Conservation (phyloP, 1,140 invertebrate species). For the Drosophila sp. region DNA sequence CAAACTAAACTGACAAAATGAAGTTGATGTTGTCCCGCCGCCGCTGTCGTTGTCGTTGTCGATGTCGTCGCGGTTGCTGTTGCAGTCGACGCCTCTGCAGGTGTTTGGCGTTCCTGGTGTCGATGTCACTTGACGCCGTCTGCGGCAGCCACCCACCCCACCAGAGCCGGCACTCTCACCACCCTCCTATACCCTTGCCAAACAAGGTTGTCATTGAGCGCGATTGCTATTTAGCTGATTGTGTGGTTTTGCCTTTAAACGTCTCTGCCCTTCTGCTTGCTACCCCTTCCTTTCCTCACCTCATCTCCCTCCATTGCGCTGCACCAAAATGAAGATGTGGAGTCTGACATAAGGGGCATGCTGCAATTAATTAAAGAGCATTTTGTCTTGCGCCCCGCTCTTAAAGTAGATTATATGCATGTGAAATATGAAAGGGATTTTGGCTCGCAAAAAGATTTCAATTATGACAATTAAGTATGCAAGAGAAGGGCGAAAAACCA, state of each 20-base stretch:
- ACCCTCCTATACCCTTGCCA: slow-evolving; percentile 12
- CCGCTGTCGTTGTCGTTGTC: not conserved
- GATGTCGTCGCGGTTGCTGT: slow-evolving; percentile 15
- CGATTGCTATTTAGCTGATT: slow-evolving; percentile 62
- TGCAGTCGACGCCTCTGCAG: slow-evolving; percentile 17
- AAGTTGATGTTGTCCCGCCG: slow-evolving; percentile 35
- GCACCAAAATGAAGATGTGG: not conserved
- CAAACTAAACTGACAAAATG: slow-evolving; percentile 50
- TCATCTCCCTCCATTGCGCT: not conserved
- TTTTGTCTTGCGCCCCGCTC: slow-evolving; percentile 31
- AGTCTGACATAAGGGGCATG: slow-evolving; percentile 44
- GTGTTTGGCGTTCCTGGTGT: slow-evolving; percentile 40
- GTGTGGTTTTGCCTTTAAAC: slow-evolving; percentile 55
- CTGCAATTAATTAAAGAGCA: slow-evolving; percentile 55
- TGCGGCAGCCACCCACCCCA: slow-evolving; percentile 1
- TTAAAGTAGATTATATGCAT: slow-evolving; percentile 22
- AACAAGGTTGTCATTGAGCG: slow-evolving; percentile 32
- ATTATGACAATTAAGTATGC: not conserved
- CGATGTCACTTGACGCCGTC: slow-evolving; percentile 40
- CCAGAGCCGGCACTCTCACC: not conserved
- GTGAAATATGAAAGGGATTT: not conserved
- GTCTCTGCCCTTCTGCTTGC: slow-evolving; percentile 7
- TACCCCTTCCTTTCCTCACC: not conserved
- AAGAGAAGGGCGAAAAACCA: not conserved
- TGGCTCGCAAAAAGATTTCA: not conserved